These are phyloP conservation scores for Galaxea fascicularis DNA, from an alignment of 92 coral and sea anemone genomes.

Conservation along the genomic window DNA sequence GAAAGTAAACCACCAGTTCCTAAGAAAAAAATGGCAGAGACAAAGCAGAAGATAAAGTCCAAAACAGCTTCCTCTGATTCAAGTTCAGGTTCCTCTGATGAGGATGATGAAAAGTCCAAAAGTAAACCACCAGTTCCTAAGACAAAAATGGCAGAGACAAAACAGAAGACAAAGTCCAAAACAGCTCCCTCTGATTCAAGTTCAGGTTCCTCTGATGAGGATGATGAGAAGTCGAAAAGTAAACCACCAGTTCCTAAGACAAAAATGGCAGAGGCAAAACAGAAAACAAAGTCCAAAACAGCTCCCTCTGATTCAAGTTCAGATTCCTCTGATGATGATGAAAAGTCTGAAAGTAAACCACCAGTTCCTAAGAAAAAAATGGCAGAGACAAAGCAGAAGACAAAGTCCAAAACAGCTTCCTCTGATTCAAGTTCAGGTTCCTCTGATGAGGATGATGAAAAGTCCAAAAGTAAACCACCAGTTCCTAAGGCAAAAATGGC, in stretches of 20 bases:
- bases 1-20: not conserved
- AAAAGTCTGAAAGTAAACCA: conserved; percentile 44
- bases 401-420: conserved; percentile 10
- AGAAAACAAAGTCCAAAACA: not conserved
- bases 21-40: conserved; percentile 14
- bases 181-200: conserved; percentile 26
- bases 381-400: not conserved
- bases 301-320: conserved; percentile 44
- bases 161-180: not conserved
- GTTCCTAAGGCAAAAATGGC: not conserved
- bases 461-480: not conserved
- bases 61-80: conserved; percentile 19
- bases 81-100: conserved; percentile 34
- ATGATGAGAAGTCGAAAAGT: not conserved
- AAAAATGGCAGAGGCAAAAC: not conserved
- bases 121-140: conserved; percentile 20
- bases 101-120: conserved; percentile 59
- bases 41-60: not conserved
- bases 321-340: conserved; percentile 62
- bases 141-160: conserved; percentile 7
- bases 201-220: conserved; percentile 24
- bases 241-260: not conserved
- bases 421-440: conserved; percentile 44
- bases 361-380: too few relatives aligned
- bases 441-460: not conserved